Conservation (phyloP, 1,140 invertebrate species). For the Euschistus heros region DNA sequence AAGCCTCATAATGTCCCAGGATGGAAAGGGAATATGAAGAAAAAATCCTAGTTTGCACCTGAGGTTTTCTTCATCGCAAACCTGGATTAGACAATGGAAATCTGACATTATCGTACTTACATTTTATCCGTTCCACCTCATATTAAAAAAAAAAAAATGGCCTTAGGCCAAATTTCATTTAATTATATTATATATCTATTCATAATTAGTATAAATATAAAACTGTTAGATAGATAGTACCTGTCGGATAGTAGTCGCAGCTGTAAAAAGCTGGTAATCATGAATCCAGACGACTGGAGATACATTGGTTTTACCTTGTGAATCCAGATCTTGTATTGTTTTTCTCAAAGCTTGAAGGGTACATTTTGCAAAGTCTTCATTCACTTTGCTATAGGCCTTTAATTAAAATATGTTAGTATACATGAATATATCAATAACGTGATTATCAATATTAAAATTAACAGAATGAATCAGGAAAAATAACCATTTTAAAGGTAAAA, state of each 20-base stretch:
- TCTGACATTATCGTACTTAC: conserved; percentile 1
- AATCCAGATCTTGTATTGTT: conserved; percentile 45
- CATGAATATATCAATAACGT: no score
- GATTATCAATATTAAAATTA: no score
- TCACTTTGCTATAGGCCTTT: conserved; percentile 65
- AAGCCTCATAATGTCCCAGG: conserved; percentile 82
- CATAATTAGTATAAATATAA: neutral
- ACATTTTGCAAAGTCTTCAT: conserved; percentile 69
- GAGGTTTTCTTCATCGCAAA: conserved; percentile 66
- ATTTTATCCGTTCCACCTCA: conserved; percentile 1
- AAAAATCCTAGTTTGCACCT: conserved; percentile 79
- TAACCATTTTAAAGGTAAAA: no score
- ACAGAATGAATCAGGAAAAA: no score
- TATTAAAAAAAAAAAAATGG: neutral
- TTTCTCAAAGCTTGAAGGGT: conserved; percentile 61
- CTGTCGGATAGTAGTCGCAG: conserved; percentile 75
- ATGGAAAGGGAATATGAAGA: conserved; percentile 83
- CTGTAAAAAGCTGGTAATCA: conserved; percentile 84
- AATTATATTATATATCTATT: neutral
- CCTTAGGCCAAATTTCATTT: neutral
- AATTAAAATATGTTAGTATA: neutral
- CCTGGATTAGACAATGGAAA: conserved; percentile 35
- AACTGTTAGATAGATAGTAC: conserved; percentile 32
- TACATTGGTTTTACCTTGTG: conserved; percentile 34
- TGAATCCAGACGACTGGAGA: conserved; percentile 79